Evolutionary conservation across 1,140 invertebrate species (phyloP), one percentile per base, ranked within the genome.

Genomic region (Schlechtendalia chinensis): DNA sequence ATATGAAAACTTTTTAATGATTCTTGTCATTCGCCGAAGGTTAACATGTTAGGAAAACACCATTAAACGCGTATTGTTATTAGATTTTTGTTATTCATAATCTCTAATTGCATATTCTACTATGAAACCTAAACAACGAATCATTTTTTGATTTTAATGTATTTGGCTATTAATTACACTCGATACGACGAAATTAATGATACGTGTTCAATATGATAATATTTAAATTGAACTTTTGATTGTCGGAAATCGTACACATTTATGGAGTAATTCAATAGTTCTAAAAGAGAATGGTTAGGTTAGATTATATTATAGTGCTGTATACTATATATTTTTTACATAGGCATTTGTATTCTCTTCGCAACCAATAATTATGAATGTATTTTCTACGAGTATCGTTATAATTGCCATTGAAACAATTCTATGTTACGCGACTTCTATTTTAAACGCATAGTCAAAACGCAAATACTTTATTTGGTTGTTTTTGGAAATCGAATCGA

Each of bases 391-490:
- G 16, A 8, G n/a, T 39, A 69, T 69, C 22, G 67, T 69, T 69
- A 50, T 69, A 50, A 69, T 24, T 3, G 47, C 67, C 39, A 50
- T 69, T 39, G 14, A 69, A 39, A 50, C 67, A 69, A 69, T 69
- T 8, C 67, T 47, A 19, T 69, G 1, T 8, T 6, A n/a, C 12
- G 17, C n/a, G 27, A 47, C 22, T 69, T 22, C 14, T 22, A 50
- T 69, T 69, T 50, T 39, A 50, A 50, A 69, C 67, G 50, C 45
- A 69, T 27, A 22, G 8, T 5, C 8, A 39, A 22, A 47, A n/a
- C n/a, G n/a, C n/a, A 22, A 69, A 50, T 69, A 69, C 67, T 69
- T 69, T 50, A 69, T 69, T 69, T 69, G 50, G 24, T 50, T 69
- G 67, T 50, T 69, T 50, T 50, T 39, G 22, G 45, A 24, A 24